A percentile compares a stretch with the other conserved stretches of the same genome.
phyloP scores from a whole-genome alignment of 37 sponge, comb jelly and placozoan genomes.

The Ephydatia muelleri region DNA sequence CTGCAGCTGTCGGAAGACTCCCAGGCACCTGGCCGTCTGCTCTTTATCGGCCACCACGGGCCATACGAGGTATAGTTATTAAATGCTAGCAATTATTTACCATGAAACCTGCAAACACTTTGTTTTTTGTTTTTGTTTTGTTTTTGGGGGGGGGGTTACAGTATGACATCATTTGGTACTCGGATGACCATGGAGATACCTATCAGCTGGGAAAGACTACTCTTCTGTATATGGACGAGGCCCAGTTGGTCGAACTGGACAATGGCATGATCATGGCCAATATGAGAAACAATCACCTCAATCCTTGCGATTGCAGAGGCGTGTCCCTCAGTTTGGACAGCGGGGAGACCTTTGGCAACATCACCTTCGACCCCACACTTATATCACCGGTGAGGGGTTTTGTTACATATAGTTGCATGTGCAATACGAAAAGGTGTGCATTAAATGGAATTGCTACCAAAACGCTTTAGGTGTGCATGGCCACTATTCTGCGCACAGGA shows the following conservation, averaged over 20 bases:
- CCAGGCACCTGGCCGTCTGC: conserved; percentile 25
- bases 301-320: conserved; percentile 37
- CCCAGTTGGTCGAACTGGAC: conserved; percentile 32
- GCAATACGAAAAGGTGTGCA: no score
- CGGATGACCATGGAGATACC: conserved; percentile 35
- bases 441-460: no score
- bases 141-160: not conserved
- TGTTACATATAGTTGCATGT: no score
- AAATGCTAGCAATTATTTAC: not conserved
- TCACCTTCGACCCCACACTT: conserved; percentile 33
- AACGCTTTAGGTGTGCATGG: conserved; percentile 17
- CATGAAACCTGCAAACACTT: not conserved
- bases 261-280: conserved; percentile 24
- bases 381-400: conserved; percentile 40
- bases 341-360: conserved; percentile 30
- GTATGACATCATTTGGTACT: conserved; percentile 51
- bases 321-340: conserved; percentile 13
- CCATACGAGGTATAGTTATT: conserved; percentile 18
- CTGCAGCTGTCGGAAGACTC: conserved; percentile 15
- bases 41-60: conserved; percentile 42
- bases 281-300: conserved; percentile 41
- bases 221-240: conserved; percentile 44
- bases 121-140: not conserved
- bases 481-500: not conserved
- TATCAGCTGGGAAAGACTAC: conserved; percentile 5